Base-by-base conservation (phyloP, 2,113 vertebrate species). In the Notechis scutatus region DNA sequence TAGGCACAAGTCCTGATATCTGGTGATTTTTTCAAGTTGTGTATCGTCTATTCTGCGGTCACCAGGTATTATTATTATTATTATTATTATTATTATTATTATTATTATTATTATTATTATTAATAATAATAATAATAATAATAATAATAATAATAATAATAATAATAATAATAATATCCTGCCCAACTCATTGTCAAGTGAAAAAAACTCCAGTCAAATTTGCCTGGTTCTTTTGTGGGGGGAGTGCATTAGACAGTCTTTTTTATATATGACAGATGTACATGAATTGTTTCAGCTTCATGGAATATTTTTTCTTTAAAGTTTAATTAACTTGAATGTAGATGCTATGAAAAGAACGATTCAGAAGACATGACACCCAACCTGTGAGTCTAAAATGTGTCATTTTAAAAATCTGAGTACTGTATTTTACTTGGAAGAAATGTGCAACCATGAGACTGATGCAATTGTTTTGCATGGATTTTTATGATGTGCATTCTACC, bases 341-440 rank as follows among this genome's bases (percentile, higher is more conserved):
- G 1, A 1, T 92, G 69, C 45, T 87, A 81, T 50, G 86, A 87
- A 96, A 96, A 94, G 90, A 92, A 94, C 64, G 92, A 21, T 39
- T 89, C 55, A 56, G 64, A 42, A 55, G 95, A 94, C 12, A 86
- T 39, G 86, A 90, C n/a, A 94, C 34, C 81, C 93, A 96, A 93
- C 12, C 56, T 91, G 89, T 93, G 10, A 91, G 47, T 14, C n/a
- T 93, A 47, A 21, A 91, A 96, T 95, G 87, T 10, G 92, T n/a
- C 4, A 15, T 61, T 39, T 93, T 57, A 91, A 93, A 94, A 93
- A 64, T 81, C 91, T 3, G 29, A 88, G 11, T 12, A 24, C 23
- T 24, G 7, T 59, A 91, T 89, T 9, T 91, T 0, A 0, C 0
- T 0, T 24, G 85, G 59, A 45, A 96, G 21, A 94, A 74, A 92